Evolutionary conservation across 2,113 vertebrate genomes (phyloP).

Genomic region (Hepsetus odoe): DNA sequence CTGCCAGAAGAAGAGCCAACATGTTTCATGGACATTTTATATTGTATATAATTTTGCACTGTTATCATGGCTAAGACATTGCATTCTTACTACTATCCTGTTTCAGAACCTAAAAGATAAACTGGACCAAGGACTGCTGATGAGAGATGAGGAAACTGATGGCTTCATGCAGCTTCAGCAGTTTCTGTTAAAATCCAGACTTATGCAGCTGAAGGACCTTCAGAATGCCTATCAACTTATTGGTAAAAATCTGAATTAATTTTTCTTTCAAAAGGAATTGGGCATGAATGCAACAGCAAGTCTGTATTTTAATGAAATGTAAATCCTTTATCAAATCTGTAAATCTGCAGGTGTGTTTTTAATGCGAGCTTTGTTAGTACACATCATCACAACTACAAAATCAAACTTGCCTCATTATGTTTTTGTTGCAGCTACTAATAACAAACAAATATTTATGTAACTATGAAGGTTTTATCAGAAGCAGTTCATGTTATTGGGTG

Average conservation of each 20-base stretch:
- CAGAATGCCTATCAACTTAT: slow-evolving; percentile 69
- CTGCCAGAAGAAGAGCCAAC: background rate
- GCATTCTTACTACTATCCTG: background rate
- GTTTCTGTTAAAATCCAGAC: slow-evolving; percentile 62
- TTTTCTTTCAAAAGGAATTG: background rate
- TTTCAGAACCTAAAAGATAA: slow-evolving; percentile 44
- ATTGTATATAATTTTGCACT: background rate
- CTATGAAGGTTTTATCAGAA: no score
- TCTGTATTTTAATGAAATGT: no score
- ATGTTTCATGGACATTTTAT: background rate
- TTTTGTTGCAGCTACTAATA: no score
- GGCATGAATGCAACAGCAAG: no score
- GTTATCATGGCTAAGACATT: background rate
- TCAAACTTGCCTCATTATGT: no score
- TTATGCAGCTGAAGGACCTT: slow-evolving; percentile 68
- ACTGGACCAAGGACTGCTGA: slow-evolving; percentile 24
- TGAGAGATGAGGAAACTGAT: slow-evolving; percentile 48
- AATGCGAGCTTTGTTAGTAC: no score
- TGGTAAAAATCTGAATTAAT: slow-evolving; percentile 60
- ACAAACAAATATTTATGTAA: no score
- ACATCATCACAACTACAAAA: no score
- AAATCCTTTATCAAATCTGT: no score
- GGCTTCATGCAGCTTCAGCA: slow-evolving; percentile 53
- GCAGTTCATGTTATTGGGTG: no score
- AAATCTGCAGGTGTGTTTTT: no score